Evolutionary conservation across 2,797 vertebrate species (phyloP).

Genomic region (Thalassophryne amazonica): DNA sequence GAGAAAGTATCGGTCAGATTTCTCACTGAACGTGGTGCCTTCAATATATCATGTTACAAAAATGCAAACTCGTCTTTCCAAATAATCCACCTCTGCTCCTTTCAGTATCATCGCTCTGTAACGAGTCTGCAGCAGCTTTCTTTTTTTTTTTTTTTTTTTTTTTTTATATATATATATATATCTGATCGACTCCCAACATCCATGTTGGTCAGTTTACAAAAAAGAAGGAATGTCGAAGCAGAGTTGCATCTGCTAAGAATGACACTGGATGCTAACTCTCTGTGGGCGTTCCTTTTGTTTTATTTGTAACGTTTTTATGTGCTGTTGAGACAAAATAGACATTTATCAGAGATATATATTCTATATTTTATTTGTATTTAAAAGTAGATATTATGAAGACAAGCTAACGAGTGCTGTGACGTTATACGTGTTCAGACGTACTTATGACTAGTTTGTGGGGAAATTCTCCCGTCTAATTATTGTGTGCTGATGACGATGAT

Average conservation of each 20-base stretch:
- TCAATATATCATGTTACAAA: conserved; percentile 31
- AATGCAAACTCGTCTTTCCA: no score
- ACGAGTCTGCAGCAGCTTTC: conserved; percentile 35
- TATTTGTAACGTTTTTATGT: conserved; percentile 71
- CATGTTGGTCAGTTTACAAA: conserved; percentile 66
- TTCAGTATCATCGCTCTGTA: conserved; percentile 49
- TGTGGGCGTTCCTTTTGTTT: conserved; percentile 70
- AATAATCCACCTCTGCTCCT: conserved; percentile 22
- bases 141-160: not conserved
- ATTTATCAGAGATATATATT: conserved; percentile 81
- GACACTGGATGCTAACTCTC: conserved; percentile 59
- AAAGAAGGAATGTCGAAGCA: conserved; percentile 47
- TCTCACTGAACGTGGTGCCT: conserved; percentile 62
- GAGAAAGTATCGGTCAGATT: conserved; percentile 1
- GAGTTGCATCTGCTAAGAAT: conserved; percentile 52
- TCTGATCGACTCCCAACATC: conserved; percentile 51
- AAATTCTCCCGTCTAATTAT: conserved; percentile 75
- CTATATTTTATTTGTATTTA: conserved; percentile 85
- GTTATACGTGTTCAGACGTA: conserved; percentile 74
- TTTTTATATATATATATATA: not conserved
- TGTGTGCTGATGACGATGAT: conserved; percentile 71
- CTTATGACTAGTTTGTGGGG: conserved; percentile 75
- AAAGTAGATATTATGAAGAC: conserved; percentile 79
- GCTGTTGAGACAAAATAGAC: conserved; percentile 74
- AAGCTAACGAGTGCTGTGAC: conserved; percentile 84